Conservation (phyloP, 2,797 vertebrate species). For the Acanthornis magna region DNA sequence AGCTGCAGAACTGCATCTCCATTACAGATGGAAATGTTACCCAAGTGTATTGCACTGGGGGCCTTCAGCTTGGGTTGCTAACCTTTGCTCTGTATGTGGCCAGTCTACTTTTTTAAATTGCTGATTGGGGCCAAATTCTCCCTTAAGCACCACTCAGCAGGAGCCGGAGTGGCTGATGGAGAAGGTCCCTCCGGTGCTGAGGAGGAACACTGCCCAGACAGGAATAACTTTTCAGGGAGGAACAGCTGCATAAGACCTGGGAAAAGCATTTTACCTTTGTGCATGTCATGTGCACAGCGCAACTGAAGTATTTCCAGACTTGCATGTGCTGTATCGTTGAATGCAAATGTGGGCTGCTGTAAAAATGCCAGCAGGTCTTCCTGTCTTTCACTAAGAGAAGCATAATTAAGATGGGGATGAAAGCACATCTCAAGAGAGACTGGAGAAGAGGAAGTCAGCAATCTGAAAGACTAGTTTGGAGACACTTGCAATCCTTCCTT, state of each 20-base stretch:
- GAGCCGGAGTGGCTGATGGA: neutral
- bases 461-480: neutral
- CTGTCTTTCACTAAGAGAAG: neutral
- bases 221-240: neutral
- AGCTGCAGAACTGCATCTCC: neutral
- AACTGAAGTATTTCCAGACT: neutral
- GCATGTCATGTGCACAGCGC: neutral
- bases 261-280: neutral
- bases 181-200: neutral
- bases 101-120: neutral
- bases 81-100: neutral
- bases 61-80: neutral
- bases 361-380: neutral
- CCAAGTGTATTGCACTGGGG: neutral
- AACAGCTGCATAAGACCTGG: neutral
- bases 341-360: neutral
- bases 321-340: accelerated
- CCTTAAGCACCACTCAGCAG: neutral
- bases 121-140: neutral
- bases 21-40: neutral
- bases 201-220: neutral
- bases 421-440: neutral
- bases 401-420: neutral
- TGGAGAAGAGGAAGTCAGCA: neutral
- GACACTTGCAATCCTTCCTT: neutral